Conservation (phyloP, 2,113 vertebrate genomes). For the Perca fluviatilis region DNA sequence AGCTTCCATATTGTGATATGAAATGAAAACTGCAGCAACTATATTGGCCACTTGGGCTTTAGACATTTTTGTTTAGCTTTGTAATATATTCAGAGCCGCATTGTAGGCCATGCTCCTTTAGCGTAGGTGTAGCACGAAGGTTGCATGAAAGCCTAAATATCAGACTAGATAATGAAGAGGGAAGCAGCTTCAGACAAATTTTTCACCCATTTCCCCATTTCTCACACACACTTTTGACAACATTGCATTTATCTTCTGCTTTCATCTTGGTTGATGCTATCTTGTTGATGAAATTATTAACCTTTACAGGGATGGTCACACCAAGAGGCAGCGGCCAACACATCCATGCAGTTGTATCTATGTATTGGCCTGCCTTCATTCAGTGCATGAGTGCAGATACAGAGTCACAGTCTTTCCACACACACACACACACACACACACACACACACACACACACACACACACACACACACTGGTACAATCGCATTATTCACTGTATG, state of each 20-base stretch:
- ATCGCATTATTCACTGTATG: conserved; percentile 59
- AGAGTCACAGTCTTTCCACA: conserved; percentile 15
- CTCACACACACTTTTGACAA: conserved; percentile 6
- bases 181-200: background rate
- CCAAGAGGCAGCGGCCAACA: background rate
- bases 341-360: background rate
- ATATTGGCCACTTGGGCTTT: background rate
- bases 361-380: conserved; percentile 13
- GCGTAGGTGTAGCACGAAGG: background rate
- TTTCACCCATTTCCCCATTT: background rate
- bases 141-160: conserved; percentile 2
- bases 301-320: background rate
- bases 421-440: conserved; percentile 14
- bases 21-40: background rate
- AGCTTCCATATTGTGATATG: background rate
- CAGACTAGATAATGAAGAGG: background rate
- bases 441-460: conserved; percentile 8
- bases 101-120: too few relatives aligned
- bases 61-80: background rate
- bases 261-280: conserved; percentile 38
- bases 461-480: conserved; percentile 20
- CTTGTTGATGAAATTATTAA: conserved; percentile 38
- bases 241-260: conserved; percentile 2
- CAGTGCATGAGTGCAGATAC: conserved; percentile 5
- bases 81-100: background rate